phyloP scores from a whole-genome alignment of 2,888 invertebrate genomes.

The Metalampra italica region DNA sequence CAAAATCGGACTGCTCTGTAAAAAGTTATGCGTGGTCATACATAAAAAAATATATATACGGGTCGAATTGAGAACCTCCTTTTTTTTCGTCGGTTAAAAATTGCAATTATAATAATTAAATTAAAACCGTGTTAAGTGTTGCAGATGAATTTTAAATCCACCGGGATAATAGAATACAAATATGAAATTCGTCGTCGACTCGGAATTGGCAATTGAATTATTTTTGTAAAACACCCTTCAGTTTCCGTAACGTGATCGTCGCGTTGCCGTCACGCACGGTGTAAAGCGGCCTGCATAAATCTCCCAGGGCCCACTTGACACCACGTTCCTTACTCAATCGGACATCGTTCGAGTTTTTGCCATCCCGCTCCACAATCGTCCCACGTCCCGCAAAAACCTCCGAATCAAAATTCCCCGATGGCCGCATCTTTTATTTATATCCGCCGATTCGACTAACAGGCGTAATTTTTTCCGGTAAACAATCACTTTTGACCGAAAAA shows the following conservation, averaged over 20 bases:
- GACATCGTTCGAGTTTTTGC: slow-evolving; percentile 54
- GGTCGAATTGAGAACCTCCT: too few relatives aligned
- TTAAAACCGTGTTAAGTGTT: too few relatives aligned
- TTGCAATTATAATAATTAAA: too few relatives aligned
- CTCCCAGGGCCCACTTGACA: slow-evolving; percentile 48
- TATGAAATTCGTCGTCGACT: too few relatives aligned
- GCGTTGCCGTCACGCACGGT: too few relatives aligned
- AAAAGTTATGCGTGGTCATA: too few relatives aligned
- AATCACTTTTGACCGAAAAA: slow-evolving; percentile 78
- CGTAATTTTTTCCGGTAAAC: slow-evolving; percentile 78
- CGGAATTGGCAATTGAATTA: too few relatives aligned
- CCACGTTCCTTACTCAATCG: slow-evolving; percentile 62
- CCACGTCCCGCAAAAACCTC: slow-evolving; percentile 50
- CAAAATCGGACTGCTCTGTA: too few relatives aligned
- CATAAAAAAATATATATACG: too few relatives aligned
- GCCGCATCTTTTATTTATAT: slow-evolving; percentile 73
- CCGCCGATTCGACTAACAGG: slow-evolving; percentile 68
- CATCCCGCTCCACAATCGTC: slow-evolving; percentile 51
- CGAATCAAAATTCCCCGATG: slow-evolving; percentile 73
- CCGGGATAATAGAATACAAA: too few relatives aligned
- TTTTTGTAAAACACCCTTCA: not conserved
- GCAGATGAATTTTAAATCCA: too few relatives aligned
- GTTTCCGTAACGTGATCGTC: slow-evolving; percentile 11
- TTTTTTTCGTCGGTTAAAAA: too few relatives aligned
- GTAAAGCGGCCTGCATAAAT: slow-evolving; percentile 48